Conservation (phyloP, 2,888 invertebrate species). For the Protodeltote pygarga region DNA sequence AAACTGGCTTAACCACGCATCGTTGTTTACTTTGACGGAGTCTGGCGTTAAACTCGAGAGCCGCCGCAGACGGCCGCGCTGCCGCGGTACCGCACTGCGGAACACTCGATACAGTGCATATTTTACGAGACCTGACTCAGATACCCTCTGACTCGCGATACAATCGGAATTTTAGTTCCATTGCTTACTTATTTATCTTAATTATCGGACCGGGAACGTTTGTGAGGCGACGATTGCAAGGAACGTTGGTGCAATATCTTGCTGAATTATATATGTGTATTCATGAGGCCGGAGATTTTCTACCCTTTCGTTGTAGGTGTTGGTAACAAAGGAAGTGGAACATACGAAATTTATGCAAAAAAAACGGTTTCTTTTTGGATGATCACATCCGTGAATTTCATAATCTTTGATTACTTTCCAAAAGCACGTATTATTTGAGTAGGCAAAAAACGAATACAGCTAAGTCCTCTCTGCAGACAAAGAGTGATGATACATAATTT, state of each 20-base stretch:
- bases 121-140: constrained; percentile 73
- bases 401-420: constrained; percentile 17
- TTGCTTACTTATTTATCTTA: constrained; percentile 49
- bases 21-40: constrained; percentile 75
- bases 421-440: constrained; percentile 9
- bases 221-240: constrained; percentile 46
- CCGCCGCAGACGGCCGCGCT: constrained; percentile 63
- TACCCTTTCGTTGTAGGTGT: constrained; percentile 12
- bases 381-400: constrained; percentile 8
- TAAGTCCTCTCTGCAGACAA: constrained; percentile 25
- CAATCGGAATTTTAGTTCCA: constrained; percentile 47
- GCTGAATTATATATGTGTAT: constrained; percentile 41
- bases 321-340: constrained; percentile 2
- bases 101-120: constrained; percentile 81
- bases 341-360: background rate
- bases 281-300: constrained; percentile 30
- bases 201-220: constrained; percentile 46
- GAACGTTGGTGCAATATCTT: constrained; percentile 30
- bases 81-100: constrained; percentile 72
- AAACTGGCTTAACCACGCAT: constrained; percentile 68
- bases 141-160: constrained; percentile 55
- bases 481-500: constrained; percentile 42
- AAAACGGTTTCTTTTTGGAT: background rate
- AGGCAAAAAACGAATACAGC: constrained; percentile 13
- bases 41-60: constrained; percentile 64